Evolutionary conservation across 2,888 invertebrate species (phyloP).

Genomic region (Drosophila crucigera): DNA sequence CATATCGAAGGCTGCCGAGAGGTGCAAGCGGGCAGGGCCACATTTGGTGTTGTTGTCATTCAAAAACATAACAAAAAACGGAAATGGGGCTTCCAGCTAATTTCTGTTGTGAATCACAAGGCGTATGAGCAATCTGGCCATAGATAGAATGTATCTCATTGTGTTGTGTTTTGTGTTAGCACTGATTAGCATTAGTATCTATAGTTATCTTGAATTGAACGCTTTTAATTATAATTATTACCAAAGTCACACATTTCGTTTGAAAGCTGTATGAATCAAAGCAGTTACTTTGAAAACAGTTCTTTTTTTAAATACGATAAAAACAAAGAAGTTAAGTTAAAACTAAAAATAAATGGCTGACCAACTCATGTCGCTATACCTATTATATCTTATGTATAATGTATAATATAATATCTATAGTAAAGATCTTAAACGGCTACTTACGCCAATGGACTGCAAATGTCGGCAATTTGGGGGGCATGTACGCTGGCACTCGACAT

Average conservation of each 20-base stretch:
- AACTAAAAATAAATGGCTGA: not conserved
- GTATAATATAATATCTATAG: slow-evolving; percentile 1
- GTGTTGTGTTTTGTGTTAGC: slow-evolving; percentile 6
- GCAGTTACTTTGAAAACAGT: not conserved
- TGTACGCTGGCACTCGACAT: slow-evolving; percentile 87
- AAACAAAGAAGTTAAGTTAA: not conserved
- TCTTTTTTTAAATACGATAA: not conserved
- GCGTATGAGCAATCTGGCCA: slow-evolving; percentile 61
- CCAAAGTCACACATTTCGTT: not conserved
- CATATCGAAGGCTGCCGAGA: not conserved
- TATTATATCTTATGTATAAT: not conserved
- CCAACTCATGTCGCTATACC: not conserved
- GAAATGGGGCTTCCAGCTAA: slow-evolving; percentile 66
- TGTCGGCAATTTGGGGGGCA: slow-evolving; percentile 86
- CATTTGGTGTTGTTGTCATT: slow-evolving; percentile 37
- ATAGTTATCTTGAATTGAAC: not conserved
- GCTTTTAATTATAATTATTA: not conserved
- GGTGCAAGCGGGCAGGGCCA: not conserved
- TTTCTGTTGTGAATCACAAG: slow-evolving; percentile 58
- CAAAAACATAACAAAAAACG: slow-evolving; percentile 49
- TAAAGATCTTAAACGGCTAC: slow-evolving; percentile 52
- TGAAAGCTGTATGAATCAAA: not conserved
- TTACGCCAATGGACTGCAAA: slow-evolving; percentile 85
- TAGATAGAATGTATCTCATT: slow-evolving; percentile 27
- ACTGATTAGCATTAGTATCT: not conserved